Evolutionary conservation across 2,113 vertebrate species (phyloP), one percentile per base, ranked within the genome.

Genomic region (Colistium nudipinnis): DNA sequence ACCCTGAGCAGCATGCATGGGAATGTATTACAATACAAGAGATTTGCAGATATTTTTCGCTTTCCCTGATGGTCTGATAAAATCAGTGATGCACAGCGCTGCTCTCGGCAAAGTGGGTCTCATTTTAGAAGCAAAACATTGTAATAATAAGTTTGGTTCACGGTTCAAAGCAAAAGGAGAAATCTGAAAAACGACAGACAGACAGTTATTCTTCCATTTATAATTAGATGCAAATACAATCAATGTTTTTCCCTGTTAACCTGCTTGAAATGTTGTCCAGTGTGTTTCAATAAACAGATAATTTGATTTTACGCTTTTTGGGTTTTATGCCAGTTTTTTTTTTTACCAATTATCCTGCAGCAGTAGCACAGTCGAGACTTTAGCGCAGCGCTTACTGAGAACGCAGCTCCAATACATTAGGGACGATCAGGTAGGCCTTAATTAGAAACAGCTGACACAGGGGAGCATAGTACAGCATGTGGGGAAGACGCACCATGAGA

Each of bases 351-450:
- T n/a, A n/a, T 5, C 25, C 48, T 35, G 30, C 38, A 62, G 68
- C 44, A 39, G 62, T 30, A 54, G 35, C 5, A 11, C 44, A 44
- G 62, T 45, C 4, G 4, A 81, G 44, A 43, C 53, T 47, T 39
- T 25, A 16, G 43, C 24, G 39, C 25, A 41, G 30, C 39, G 24
- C 16, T 6, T 27, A 55, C 19, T 19, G 30, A 20, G 28, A 9
- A 20, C 8, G 4, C 44, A 62, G 62, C 22, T 64, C 49, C 13
- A 41, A 64, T 62, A 43, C 68, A 52, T 64, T 38, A 57, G 56
- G 54, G 73, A 80, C 78, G 81, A 80, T 74, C 70, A 78, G 63
- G 57, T 52, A 71, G 56, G 45, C 62, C 44, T 65, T 85, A 85
- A 85, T 85, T 81, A 83, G 70, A 53, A 25, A 64, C 62, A 49